Percentiles rank a stretch among this genome's conserved stretches.
phyloP scores from a whole-genome alignment of 1,140 invertebrate genomes.

The Piezodorus guildinii region DNA sequence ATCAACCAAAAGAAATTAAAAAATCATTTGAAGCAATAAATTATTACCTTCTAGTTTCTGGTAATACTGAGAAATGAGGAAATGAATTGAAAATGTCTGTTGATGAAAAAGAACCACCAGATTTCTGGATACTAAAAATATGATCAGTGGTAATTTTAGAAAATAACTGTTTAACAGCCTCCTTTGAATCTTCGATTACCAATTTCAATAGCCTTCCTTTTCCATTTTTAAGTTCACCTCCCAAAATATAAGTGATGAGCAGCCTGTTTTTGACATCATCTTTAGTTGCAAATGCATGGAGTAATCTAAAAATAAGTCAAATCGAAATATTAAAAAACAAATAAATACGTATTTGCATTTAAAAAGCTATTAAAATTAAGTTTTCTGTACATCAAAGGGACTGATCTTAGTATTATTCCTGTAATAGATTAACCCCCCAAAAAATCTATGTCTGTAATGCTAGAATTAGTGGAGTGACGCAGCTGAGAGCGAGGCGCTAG shows the following conservation, averaged over 20 bases:
- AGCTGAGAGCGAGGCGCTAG: too few species aligned
- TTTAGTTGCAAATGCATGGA: constrained; percentile 1
- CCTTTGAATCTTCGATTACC: background rate
- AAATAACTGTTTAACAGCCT: background rate
- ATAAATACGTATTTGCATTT: too few species aligned
- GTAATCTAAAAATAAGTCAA: constrained; percentile 7
- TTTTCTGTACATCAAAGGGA: too few species aligned
- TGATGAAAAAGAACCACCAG: background rate
- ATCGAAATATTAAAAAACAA: background rate
- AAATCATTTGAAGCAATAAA: too few species aligned
- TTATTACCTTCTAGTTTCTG: background rate
- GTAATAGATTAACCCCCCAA: too few species aligned
- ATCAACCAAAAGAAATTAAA: too few species aligned
- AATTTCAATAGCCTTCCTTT: background rate
- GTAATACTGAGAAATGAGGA: background rate
- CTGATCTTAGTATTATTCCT: too few species aligned
- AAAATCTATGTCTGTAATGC: too few species aligned
- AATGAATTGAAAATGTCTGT: background rate
- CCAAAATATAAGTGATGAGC: constrained; percentile 16
- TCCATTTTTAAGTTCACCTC: constrained; percentile 14
- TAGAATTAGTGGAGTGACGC: too few species aligned
- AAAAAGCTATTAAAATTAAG: too few species aligned
- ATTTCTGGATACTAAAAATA: constrained; percentile 9
- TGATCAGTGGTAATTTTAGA: constrained; percentile 5
- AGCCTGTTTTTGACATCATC: constrained; percentile 6